Base-by-base conservation (phyloP, 1,140 invertebrate species). In the Pseudomyrmex concolor region DNA sequence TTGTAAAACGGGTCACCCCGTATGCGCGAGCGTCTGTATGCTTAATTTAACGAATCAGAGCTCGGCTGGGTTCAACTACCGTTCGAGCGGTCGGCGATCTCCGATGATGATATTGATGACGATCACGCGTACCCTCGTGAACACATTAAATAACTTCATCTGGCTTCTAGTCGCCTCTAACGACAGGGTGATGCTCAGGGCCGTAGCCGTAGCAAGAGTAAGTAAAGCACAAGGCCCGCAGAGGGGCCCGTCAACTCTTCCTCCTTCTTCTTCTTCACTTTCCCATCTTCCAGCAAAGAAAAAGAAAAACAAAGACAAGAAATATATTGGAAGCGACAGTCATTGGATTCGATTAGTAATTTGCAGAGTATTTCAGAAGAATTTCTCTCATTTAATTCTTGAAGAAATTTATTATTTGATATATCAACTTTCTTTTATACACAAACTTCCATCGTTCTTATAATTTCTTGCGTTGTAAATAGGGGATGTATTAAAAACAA, bases 11-110 rank as follows among this genome's bases (percentile, higher is more conserved):
- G 12, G 54, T 59, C 64, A 80, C 54, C 43, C 66, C 54, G 45
- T 71, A 71, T 25, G 76, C 66, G 19, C 19, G 54, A 57, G 43
- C 76, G 76, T 78, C 76, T 83, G 55, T 45, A 45, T 64, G 81
- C 63, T 71, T 84, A 90, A 92, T 91, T 91, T 86, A 87, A 90
- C 86, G 81, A 90, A 91, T 89, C 83, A 87, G 87, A 82, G 45
- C 67, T 86, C 83, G 83, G 19, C 25, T 78, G 91, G 86, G 90
- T 92, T 92, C 91, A 92, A 93, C 91, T 88, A 90, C 87, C 91
- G 85, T 89, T 86, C 57, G 86, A 82, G 68, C 76, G 74, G 54
- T 80, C 86, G 50, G 55, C 70, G 70, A 80, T 82, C 60, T 70
- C 64, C 82, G 62, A 66, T 55, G 83, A 85, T 70, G 81, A 87